These are phyloP conservation scores for Corythaixoides concolor DNA, from an alignment of 2,113 vertebrate genomes.

Conservation along the genomic window DNA sequence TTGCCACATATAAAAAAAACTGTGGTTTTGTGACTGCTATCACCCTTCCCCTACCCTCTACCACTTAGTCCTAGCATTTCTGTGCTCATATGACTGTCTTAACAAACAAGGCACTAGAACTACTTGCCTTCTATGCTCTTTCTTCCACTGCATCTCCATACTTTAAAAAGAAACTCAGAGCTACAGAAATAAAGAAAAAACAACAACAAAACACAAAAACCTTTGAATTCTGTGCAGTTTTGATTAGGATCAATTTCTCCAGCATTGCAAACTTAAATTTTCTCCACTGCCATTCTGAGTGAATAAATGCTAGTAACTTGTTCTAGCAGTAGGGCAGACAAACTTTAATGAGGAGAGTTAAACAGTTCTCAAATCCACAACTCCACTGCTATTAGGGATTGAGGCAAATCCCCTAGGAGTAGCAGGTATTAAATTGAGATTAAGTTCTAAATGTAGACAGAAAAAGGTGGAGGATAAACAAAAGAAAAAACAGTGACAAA, in stretches of 20 bases:
- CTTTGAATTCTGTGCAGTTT: neutral
- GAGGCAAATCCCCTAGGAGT: neutral
- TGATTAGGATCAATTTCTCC: neutral
- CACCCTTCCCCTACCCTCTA: neutral
- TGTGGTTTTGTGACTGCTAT: neutral
- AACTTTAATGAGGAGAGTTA: neutral
- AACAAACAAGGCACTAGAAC: neutral
- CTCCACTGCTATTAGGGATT: neutral
- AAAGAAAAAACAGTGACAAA: neutral
- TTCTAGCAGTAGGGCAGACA: neutral
- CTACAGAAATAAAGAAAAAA: neutral
- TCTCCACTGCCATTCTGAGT: neutral
- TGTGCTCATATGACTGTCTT: neutral
- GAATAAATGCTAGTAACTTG: neutral
- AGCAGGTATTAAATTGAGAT: neutral
- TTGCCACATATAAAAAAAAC: neutral
- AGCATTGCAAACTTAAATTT: neutral
- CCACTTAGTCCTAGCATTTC: neutral
- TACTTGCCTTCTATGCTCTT: neutral
- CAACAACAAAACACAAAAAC: too few species aligned
- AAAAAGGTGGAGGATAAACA: neutral
- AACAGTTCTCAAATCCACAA: neutral
- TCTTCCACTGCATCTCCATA: neutral
- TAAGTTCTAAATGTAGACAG: neutral
- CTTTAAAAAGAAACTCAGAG: neutral